Percentiles rank a stretch among this genome's conserved stretches.
phyloP scores from a whole-genome alignment of 2,888 invertebrate species.

The Himalopsyche anomala region DNA sequence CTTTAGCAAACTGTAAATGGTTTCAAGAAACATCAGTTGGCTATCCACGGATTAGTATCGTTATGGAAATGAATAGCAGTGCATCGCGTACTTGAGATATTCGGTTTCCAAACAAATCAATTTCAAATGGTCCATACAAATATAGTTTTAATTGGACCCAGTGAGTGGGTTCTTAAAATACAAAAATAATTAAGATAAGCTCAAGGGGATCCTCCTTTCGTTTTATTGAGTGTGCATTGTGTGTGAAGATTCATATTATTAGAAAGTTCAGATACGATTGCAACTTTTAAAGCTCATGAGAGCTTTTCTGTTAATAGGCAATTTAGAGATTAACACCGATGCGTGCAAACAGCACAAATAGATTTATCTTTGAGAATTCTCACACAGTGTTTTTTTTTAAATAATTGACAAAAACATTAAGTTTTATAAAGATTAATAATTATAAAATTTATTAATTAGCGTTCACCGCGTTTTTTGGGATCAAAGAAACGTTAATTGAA shows the following conservation, averaged over 20 bases:
- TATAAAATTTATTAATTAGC: no score
- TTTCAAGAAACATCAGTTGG: not conserved
- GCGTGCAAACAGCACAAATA: no score
- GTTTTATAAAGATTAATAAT: no score
- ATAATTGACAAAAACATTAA: no score
- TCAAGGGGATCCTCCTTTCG: conserved; percentile 8
- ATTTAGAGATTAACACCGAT: conserved; percentile 8
- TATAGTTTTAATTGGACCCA: conserved; percentile 20
- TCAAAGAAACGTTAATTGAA: no score
- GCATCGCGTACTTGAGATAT: conserved; percentile 20
- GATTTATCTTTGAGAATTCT: no score
- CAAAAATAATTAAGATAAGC: conserved; percentile 30
- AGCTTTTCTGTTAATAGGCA: not conserved
- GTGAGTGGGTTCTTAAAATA: conserved; percentile 34
- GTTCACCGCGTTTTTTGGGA: no score
- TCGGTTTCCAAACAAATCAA: conserved; percentile 31
- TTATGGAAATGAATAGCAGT: conserved; percentile 4
- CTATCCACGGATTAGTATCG: not conserved
- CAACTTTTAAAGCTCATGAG: not conserved
- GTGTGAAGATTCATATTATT: conserved; percentile 19
- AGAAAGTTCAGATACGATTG: conserved; percentile 3
- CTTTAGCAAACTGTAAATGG: no score
- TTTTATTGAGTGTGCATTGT: conserved; percentile 18
- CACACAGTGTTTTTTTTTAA: no score
- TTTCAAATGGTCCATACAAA: conserved; percentile 6